Conservation (phyloP, 2,797 vertebrate species). For the Helicolenus hilgendorfi region DNA sequence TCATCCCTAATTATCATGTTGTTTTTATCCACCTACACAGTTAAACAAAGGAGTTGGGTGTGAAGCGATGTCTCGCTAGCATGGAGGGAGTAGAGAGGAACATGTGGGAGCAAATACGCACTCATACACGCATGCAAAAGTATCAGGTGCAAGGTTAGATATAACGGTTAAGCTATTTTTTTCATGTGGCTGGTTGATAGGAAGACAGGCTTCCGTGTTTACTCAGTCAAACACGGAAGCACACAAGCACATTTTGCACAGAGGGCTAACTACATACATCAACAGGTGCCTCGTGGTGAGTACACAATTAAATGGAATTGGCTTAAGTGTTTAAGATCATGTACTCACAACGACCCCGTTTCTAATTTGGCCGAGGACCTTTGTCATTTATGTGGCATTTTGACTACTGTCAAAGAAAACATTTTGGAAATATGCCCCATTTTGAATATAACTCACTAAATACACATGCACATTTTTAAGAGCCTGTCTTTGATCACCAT, state of each 20-base stretch:
- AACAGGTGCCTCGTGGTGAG: background rate
- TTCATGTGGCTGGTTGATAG: background rate
- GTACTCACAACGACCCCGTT: background rate
- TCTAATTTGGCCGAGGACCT: background rate
- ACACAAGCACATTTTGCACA: background rate
- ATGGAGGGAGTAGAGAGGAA: background rate
- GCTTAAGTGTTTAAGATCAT: background rate
- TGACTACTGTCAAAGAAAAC: background rate
- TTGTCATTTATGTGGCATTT: background rate
- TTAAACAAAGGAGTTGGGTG: conserved; percentile 9
- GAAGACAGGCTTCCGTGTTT: conserved; percentile 13
- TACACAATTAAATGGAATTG: background rate
- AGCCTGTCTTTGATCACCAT: too few relatives aligned
- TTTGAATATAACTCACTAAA: background rate
- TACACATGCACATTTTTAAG: background rate
- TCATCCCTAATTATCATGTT: conserved; percentile 51
- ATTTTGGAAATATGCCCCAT: background rate
- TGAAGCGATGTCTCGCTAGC: conserved; percentile 12
- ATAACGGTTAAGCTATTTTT: background rate
- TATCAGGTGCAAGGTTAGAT: background rate
- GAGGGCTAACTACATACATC: background rate
- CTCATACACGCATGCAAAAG: background rate
- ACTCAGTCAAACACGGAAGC: conserved; percentile 3
- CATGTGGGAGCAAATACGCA: background rate
- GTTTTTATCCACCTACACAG: conserved; percentile 24